A percentile compares a stretch with the other conserved stretches of the same genome.
Conservation (phyloP, 2,797 vertebrate genomes). For the Cuculus canorus region DNA sequence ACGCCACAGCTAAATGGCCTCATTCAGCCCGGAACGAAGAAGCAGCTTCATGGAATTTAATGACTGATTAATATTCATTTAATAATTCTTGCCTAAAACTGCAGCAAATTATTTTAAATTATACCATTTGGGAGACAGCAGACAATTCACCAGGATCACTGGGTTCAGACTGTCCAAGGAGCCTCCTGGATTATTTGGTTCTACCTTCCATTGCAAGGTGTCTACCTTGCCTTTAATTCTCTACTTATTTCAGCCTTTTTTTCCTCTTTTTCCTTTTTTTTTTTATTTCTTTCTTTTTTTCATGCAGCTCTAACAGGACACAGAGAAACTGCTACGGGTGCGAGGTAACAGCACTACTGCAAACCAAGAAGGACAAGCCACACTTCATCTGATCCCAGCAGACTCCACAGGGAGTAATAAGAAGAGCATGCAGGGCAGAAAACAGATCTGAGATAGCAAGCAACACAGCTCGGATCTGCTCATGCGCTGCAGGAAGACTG, state of each 20-base stretch:
- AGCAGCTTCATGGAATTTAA: conserved; percentile 43
- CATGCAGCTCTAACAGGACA: neutral
- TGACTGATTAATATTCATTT: conserved; percentile 72
- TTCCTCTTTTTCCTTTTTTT: neutral
- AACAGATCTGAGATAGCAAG: neutral
- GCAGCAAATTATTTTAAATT: conserved; percentile 61
- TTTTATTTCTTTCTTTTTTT: neutral
- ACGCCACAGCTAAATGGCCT: neutral
- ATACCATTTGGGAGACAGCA: conserved; percentile 49
- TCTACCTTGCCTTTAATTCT: neutral
- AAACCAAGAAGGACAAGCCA: neutral
- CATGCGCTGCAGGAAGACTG: neutral
- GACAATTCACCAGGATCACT: conserved; percentile 15
- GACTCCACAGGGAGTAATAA: conserved; percentile 29
- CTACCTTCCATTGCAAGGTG: neutral
- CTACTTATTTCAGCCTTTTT: neutral
- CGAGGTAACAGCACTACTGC: neutral
- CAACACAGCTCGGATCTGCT: neutral
- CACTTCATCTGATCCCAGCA: conserved; percentile 12
- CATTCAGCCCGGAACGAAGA: conserved; percentile 32
- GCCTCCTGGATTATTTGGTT: neutral
- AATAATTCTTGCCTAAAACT: conserved; percentile 65
- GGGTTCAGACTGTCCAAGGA: neutral
- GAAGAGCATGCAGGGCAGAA: neutral
- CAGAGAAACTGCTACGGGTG: neutral